Base-by-base conservation (phyloP, 2,888 invertebrate species). In the Epistrophe eligans region DNA sequence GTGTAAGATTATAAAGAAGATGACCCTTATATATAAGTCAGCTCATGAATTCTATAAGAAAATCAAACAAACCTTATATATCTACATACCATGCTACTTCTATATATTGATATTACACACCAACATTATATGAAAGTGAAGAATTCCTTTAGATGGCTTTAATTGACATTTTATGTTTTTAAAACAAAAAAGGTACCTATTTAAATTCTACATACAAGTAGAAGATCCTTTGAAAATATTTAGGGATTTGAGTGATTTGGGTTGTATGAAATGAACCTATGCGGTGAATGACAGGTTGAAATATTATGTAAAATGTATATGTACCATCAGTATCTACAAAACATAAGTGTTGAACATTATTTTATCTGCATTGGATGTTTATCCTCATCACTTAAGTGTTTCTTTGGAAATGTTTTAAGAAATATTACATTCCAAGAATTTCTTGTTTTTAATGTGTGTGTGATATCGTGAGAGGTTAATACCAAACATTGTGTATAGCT, bases 21-120 rank as follows among this genome's bases (percentile, higher is more conserved):
- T 40, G 58, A 24, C 52, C 66, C 32, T 24, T 66, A 58, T 2
- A 24, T 24, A 24, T 24, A 77, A 81, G 45, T 72, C 77, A 82
- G 60, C 66, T 38, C 58, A 66, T 58, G 66, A 50, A 64, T 72
- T 57, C 52, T 5, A 43, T 43, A 70, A 6, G 48, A 58, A 60
- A 50, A 58, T 17, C 17, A 35, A 35, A 35, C 35, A 35, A 35
- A 7, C 35, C 9, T 35, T 35, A 35, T 35, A 32, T 32, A 28
- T 28, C 2, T 4, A 32, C 24, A 2, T 24, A 24, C 24, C 24
- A 2, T 24, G 24, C n/a, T n/a, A n/a, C n/a, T n/a, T 24, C 24
- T 24, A 24, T 24, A 24, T 24, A 24, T 24, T 2, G 24, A 24
- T 24, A 24, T n/a, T n/a, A n/a, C n/a, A n/a, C n/a, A n/a, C n/a